Base-by-base conservation (phyloP, 2,888 invertebrate species). In the Hydrotaea diabolus region DNA sequence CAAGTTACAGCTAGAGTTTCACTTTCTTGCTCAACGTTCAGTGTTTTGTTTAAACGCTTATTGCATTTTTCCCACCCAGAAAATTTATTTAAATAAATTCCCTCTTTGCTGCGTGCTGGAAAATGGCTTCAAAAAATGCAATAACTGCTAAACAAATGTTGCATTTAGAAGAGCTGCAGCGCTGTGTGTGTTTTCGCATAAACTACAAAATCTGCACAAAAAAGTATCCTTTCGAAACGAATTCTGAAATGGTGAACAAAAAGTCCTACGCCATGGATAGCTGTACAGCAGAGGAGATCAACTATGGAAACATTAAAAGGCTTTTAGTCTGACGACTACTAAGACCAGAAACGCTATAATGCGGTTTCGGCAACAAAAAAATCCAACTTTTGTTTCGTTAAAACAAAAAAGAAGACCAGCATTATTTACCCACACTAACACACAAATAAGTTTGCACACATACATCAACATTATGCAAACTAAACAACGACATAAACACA, bases 121-220 rank as follows among this genome's bases (percentile, higher is more conserved):
- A n/a, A n/a, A n/a, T n/a, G n/a, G n/a, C 31, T 17, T 57, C 26
- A 1, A 19, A 66, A 66, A 23, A 23, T 46, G 46, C 46, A 43
- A 46, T 69, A 69, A 43, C 69, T 62, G 23, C 43, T 43, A 80
- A 73, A 73, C 69, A 83, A 79, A 76, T 79, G 80, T 69, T 79
- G 26, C 57, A 72, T 2, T 21, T 75, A n/a, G 23, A 3, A 79
- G 2, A 13, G 9, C 9, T 66, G 21, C n/a, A 2, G 4, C 39
- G n/a, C n/a, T 62, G 17, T n/a, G 17, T n/a, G 31, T 31, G 62
- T 62, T 62, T 69, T 69, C 9, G 23, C 46, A 17, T 4, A 15
- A 39, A 53, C 15, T 26, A 36, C 26, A 49, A 31, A 72, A 46
- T 23, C 36, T 26, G 0, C 7, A 62, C 62, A 19, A 75, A 21